Evolutionary conservation across 2,888 invertebrate genomes (phyloP).

Genomic region (Tenthredo scrophulariae): DNA sequence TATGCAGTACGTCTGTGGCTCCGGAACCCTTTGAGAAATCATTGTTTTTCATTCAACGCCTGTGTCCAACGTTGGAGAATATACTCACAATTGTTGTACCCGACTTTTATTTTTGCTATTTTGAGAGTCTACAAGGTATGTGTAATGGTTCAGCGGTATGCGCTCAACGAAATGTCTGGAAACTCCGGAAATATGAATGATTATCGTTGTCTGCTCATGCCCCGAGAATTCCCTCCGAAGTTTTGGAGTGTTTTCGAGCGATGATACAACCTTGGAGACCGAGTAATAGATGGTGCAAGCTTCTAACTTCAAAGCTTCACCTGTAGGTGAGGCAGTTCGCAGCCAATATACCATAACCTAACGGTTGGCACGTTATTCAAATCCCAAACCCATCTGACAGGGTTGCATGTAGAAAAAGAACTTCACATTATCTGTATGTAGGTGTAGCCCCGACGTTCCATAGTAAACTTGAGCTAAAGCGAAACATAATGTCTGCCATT

Average conservation of each 20-base stretch:
- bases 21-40: not conserved
- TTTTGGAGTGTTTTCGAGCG: conserved; percentile 7
- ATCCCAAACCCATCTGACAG: not conserved
- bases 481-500: not conserved
- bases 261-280: conserved; percentile 5
- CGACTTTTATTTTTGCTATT: not conserved
- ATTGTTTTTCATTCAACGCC: not conserved
- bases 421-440: not conserved
- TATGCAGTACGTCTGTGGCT: not conserved
- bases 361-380: not conserved
- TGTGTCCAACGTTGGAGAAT: not conserved
- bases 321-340: not conserved
- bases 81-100: not conserved
- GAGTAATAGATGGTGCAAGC: conserved; percentile 5
- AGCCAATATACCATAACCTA: not conserved
- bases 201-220: not conserved
- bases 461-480: not conserved
- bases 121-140: not conserved
- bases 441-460: not conserved
- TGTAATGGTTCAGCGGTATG: not conserved
- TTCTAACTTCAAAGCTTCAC: conserved; percentile 17
- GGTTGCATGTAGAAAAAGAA: not conserved
- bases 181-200: conserved; percentile 3
- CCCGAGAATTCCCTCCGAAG: not conserved
- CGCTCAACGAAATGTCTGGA: not conserved